phyloP scores from a whole-genome alignment of 2,888 invertebrate genomes.

The Acrocera orbiculus region DNA sequence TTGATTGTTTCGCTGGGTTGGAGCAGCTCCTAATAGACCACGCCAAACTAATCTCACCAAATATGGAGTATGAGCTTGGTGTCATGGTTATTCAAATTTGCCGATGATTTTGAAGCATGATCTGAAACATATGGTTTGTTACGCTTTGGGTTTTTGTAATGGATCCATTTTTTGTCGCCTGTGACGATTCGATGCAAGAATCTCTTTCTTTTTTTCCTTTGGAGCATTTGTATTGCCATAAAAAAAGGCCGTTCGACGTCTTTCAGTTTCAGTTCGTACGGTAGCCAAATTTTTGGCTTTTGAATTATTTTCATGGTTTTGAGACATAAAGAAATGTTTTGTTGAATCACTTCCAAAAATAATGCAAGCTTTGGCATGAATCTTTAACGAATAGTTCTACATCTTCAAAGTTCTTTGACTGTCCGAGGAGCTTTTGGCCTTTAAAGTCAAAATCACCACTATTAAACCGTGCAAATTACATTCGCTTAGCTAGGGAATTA shows the following conservation, averaged over 20 bases:
- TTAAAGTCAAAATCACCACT: slow-evolving; percentile 10
- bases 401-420: slow-evolving; percentile 9
- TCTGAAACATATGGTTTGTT: too few relatives aligned
- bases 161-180: not conserved
- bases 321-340: slow-evolving; percentile 2
- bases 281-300: slow-evolving; percentile 9
- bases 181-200: slow-evolving; percentile 1
- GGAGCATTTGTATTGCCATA: too few relatives aligned
- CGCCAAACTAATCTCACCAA: slow-evolving; percentile 4
- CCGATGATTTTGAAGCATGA: not conserved
- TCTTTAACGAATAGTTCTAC: slow-evolving; percentile 11
- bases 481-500: slow-evolving; percentile 3
- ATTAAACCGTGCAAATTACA: slow-evolving; percentile 11
- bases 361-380: slow-evolving; percentile 7
- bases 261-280: slow-evolving; percentile 8
- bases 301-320: slow-evolving; percentile 3
- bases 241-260: not conserved
- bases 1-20: slow-evolving; percentile 6
- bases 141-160: slow-evolving; percentile 1
- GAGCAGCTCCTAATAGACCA: slow-evolving; percentile 8
- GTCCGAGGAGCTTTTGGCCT: slow-evolving; percentile 9
- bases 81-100: not conserved
- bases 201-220: not conserved
- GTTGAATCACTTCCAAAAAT: slow-evolving; percentile 5
- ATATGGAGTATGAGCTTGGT: slow-evolving; percentile 1